Conservation (phyloP, 2,797 vertebrate species). For the Hypotaenidia philippensis region DNA sequence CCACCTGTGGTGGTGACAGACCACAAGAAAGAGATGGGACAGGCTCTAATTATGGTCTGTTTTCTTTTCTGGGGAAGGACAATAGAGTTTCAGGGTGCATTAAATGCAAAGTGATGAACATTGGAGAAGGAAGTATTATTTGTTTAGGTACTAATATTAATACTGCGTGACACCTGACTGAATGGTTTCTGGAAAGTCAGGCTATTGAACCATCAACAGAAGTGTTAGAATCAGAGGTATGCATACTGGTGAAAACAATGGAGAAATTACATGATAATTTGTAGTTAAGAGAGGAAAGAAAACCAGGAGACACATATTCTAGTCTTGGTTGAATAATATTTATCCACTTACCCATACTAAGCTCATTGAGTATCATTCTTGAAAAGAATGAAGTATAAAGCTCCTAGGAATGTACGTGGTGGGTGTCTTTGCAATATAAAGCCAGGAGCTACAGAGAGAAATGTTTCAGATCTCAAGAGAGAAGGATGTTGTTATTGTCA, state of each 20-base stretch:
- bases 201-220: background rate
- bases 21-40: background rate
- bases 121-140: background rate
- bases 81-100: background rate
- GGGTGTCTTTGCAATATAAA: background rate
- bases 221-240: background rate
- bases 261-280: background rate
- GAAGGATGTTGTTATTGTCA: background rate
- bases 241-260: background rate
- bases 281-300: background rate
- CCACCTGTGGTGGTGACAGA: background rate
- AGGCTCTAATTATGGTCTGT: accelerated
- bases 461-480: background rate
- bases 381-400: background rate
- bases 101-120: background rate
- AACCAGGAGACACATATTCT: background rate
- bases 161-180: background rate
- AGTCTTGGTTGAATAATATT: background rate
- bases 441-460: background rate
- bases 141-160: background rate
- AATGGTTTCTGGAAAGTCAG: background rate
- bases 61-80: background rate
- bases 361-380: background rate
- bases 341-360: background rate
- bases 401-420: background rate